Evolutionary conservation across 2,888 invertebrate genomes (phyloP).

Genomic region (Ernsta delagoae): DNA sequence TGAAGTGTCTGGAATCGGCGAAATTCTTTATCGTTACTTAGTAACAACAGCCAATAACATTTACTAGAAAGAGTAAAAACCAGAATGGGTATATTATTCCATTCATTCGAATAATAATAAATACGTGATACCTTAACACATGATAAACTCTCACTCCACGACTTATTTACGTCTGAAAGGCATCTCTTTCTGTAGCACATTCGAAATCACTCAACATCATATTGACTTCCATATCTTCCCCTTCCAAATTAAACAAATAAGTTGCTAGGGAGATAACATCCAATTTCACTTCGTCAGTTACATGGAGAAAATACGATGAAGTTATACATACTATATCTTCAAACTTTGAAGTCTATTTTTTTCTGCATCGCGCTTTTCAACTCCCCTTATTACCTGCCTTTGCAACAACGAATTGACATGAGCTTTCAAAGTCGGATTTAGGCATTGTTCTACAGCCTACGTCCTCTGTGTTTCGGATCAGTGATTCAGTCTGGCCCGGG

Average conservation of each 20-base stretch:
- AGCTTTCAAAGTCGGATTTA: neutral
- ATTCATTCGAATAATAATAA: neutral
- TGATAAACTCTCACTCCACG: neutral
- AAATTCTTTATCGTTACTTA: no score
- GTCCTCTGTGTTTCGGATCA: neutral
- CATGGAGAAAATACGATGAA: neutral
- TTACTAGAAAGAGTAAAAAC: no score
- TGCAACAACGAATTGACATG: neutral
- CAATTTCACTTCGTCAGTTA: constrained; percentile 7
- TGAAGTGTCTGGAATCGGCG: no score
- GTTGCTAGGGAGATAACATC: constrained; percentile 9
- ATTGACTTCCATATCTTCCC: constrained; percentile 7
- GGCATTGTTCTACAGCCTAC: neutral
- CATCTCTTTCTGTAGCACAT: neutral
- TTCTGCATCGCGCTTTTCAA: neutral
- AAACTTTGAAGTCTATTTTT: neutral
- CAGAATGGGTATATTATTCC: no score
- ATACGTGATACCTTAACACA: no score
- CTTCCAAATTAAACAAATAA: constrained; percentile 23
- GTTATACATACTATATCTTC: neutral
- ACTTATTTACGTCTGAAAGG: neutral
- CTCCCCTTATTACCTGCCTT: neutral
- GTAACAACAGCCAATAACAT: no score
- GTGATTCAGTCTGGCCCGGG: constrained; percentile 5
- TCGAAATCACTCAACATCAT: neutral